Evolutionary conservation across 2,113 vertebrate genomes (phyloP), one percentile per base, ranked within the genome.

Genomic region (Nothoprocta perdicaria): DNA sequence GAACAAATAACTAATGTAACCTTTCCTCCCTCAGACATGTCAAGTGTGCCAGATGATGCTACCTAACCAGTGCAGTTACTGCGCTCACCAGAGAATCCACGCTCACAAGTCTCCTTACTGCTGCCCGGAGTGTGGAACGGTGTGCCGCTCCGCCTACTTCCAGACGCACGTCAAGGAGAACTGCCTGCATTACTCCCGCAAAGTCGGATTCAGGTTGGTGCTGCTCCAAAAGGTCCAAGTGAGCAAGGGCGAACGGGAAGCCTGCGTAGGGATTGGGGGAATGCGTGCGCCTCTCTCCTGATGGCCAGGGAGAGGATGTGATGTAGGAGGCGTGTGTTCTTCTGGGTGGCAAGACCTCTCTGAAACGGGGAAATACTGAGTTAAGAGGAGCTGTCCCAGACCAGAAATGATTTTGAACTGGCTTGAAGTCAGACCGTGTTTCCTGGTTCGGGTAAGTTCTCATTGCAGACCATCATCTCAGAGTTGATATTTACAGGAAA

Each of bases 151-250:
- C 0, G 98, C 98, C 73, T 99, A 99, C 93, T 98, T 99, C 96
- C 99, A 99, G 95, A 99, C 98, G n/a, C 99, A 99, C 0, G 98
- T 99, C 88, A 99, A 98, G 94, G 99, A 99, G 94, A 99, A 99
- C 93, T 99, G 99, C 96, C 98, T 99, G 87, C 99, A 99, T 95
- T 99, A 99, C 58, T 97, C 99, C 85, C 98, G 99, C 94, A 99
- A 98, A 96, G 98, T 98, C 27, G 99, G 98, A 86, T 98, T 98
- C 98, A 99, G 99, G 99, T 99, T 95, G 41, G 98, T 97, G 93
- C 53, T 10, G 53, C 75, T 33, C 62, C 48, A 12, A 38, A 38
- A 62, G n/a, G 16, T 62, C 48, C 0, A 1, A 45, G 63, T 13
- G 0, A 3, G 26, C 3, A 3, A 38, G 61, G 48, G 24, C 12